Evolutionary conservation across 2,888 invertebrate species (phyloP), one percentile per base, ranked within the genome.

Genomic region (Spodoptera exigua): DNA sequence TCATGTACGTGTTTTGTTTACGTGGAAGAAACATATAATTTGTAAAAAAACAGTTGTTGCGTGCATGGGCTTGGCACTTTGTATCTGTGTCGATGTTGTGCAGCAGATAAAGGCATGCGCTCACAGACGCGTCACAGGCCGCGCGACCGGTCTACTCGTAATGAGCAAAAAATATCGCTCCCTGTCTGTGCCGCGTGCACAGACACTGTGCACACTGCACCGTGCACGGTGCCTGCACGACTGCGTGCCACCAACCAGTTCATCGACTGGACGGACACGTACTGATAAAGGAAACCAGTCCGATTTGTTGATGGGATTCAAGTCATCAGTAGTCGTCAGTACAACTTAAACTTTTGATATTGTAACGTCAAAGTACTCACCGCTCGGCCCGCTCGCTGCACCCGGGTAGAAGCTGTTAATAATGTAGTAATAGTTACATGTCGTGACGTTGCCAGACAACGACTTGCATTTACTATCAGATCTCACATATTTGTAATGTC

Each of bases 131-230:
- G 37, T 37, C 36, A 16, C 36, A 43, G 17, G 37, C n/a, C 16
- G 11, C 21, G 44, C 51, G 41, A 60, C 61, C 51, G 49, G 57
- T 49, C 37, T 35, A 16, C 17, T 12, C 2, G 49, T 71, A 74
- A 74, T 65, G 68, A 71, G 68, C 64, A 68, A 74, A 74, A 74
- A 71, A 64, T 62, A 27, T 2, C 16, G 47, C 63, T 49, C 60
- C 37, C 12, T 18, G 37, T 66, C 18, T 45, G 34, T 11, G 16
- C 3, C 10, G 14, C 18, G 41, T n/a, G 14, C 35, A 32, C 27
- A 27, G 27, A 7, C 27, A 7, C 27, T 9, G 32, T 16, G 44
- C 13, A 62, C 49, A 1, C 12, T 2, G 58, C n/a, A 32, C 11
- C 14, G 34, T 11, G 41, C 10, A 35, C 13, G 41, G 47, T 27